Conservation (phyloP, 1,140 invertebrate species). For the Lepidurus couesii region DNA sequence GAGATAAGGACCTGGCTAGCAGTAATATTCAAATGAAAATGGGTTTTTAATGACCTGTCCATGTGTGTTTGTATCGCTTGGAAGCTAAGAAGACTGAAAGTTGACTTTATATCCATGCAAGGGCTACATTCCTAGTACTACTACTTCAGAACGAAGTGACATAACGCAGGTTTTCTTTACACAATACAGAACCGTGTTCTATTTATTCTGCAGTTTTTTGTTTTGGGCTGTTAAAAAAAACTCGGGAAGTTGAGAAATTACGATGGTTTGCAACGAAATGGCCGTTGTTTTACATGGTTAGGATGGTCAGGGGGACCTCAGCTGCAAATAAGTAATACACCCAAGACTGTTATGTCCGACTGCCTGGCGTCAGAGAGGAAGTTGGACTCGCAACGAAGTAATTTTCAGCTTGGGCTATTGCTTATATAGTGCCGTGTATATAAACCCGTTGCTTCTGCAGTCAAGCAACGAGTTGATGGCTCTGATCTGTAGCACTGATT, state of each 20-base stretch:
- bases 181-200: background rate
- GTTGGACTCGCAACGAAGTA: background rate
- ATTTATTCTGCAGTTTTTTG: background rate
- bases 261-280: background rate
- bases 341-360: background rate
- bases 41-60: background rate
- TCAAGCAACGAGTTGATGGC: background rate
- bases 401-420: conserved; percentile 15
- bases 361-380: conserved; percentile 8
- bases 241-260: background rate
- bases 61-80: background rate
- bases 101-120: background rate
- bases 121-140: background rate
- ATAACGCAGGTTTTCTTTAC: background rate
- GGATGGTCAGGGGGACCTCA: background rate
- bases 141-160: background rate
- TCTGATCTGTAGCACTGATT: conserved; percentile 14
- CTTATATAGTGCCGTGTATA: conserved; percentile 2
- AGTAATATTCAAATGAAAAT: background rate
- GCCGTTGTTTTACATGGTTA: background rate
- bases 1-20: background rate
- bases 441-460: background rate
- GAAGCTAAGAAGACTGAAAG: background rate
- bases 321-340: background rate
- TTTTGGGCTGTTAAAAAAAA: no score